phyloP scores from a whole-genome alignment of 2,113 vertebrate genomes.

The Gorilla gorilla region DNA sequence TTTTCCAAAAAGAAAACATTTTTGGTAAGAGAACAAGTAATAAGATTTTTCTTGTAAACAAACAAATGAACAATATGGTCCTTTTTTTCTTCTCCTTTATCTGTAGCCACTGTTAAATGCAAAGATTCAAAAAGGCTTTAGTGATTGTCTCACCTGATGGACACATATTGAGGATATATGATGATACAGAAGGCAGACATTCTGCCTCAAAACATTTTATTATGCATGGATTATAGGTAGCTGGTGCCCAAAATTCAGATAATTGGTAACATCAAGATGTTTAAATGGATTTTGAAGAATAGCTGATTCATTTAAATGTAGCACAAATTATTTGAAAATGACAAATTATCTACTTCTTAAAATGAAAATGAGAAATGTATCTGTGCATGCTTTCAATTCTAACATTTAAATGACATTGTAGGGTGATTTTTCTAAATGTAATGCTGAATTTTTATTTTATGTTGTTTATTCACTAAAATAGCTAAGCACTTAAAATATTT shows the following conservation, averaged over 20 bases:
- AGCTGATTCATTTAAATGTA: background rate
- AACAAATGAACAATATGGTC: background rate
- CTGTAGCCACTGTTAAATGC: background rate
- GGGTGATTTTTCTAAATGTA: background rate
- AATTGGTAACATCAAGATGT: background rate
- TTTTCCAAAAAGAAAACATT: background rate
- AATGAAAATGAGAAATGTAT: background rate
- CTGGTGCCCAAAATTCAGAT: background rate
- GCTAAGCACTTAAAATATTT: background rate
- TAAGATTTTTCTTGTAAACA: background rate
- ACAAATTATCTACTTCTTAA: background rate
- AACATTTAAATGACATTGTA: background rate
- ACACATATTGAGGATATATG: background rate
- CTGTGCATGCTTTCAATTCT: background rate
- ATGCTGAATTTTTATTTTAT: background rate
- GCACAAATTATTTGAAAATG: background rate
- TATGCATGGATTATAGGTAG: background rate
- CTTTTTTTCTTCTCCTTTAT: background rate
- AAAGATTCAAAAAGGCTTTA: background rate
- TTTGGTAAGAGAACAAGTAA: background rate
- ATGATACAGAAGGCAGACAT: background rate
- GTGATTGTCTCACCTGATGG: background rate
- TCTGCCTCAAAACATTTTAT: background rate
- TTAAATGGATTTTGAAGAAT: background rate
- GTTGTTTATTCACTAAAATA: background rate